A percentile compares a stretch with the other conserved stretches of the same genome.
phyloP scores from a whole-genome alignment of 2,888 invertebrate species.

The Eristalinus aeneus region DNA sequence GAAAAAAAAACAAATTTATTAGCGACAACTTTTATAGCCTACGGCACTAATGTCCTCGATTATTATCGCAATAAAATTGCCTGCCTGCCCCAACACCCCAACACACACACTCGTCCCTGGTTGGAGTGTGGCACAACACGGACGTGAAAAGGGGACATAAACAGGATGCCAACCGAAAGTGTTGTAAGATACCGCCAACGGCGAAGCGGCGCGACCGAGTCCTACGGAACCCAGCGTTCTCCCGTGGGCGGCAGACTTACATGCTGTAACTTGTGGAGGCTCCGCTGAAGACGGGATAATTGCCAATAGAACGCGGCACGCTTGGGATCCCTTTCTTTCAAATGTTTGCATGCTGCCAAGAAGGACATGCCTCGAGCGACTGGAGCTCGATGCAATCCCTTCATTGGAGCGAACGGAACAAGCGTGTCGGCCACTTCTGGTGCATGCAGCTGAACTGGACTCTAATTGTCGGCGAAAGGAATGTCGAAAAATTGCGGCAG shows the following conservation, averaged over 20 bases:
- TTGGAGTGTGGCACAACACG: slow-evolving; percentile 23
- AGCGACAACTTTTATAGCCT: slow-evolving; percentile 69
- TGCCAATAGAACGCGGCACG: slow-evolving; percentile 46
- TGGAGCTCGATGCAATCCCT: slow-evolving; percentile 30
- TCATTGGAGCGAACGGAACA: slow-evolving; percentile 10
- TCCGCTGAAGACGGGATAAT: slow-evolving; percentile 28
- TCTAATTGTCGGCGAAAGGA: slow-evolving; percentile 58
- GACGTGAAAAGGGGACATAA: slow-evolving; percentile 43
- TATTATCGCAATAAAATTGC: slow-evolving; percentile 69
- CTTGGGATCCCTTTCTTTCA: slow-evolving; percentile 8
- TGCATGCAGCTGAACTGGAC: slow-evolving; percentile 62
- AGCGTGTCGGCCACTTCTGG: slow-evolving; percentile 53
- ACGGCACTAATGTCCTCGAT: slow-evolving; percentile 70
- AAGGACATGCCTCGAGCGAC: slow-evolving; percentile 39
- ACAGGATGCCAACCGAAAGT: slow-evolving; percentile 21
- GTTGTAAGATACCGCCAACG: not conserved
- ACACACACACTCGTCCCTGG: not conserved
- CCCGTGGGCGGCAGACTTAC: slow-evolving; percentile 22
- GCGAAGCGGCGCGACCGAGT: not conserved
- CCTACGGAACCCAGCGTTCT: not conserved
- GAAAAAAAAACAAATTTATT: slow-evolving; percentile 63
- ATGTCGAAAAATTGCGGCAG: slow-evolving; percentile 51
- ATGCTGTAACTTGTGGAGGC: slow-evolving; percentile 40
- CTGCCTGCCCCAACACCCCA: not conserved
- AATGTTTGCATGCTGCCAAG: not conserved